phyloP scores from a whole-genome alignment of 2,113 vertebrate species.

The Prochilodus magdalenae region DNA sequence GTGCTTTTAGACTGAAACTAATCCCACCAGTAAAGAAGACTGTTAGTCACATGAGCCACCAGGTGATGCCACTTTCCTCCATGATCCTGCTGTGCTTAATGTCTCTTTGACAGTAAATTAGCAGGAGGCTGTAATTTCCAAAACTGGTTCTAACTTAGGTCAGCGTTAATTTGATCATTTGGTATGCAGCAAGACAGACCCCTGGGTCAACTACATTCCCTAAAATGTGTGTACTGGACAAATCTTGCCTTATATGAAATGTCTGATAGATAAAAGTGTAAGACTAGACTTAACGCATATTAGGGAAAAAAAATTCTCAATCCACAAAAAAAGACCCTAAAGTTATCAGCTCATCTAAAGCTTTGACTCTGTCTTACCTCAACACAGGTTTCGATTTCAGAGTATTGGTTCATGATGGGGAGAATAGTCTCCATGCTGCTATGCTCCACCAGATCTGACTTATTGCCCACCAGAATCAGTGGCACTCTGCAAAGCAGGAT shows the following conservation, averaged over 20 bases:
- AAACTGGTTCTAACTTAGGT: not conserved
- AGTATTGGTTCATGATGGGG: conserved; percentile 98
- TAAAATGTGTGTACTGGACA: no score
- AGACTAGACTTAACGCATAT: not conserved
- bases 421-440: conserved; percentile 99
- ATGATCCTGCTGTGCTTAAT: conserved; percentile 32
- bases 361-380: conserved; percentile 82
- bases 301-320: no score
- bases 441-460: conserved; percentile 97
- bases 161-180: not conserved
- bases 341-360: not conserved
- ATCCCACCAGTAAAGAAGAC: conserved; percentile 46
- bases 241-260: not conserved
- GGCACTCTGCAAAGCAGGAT: conserved; percentile 79
- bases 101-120: not conserved
- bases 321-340: no score
- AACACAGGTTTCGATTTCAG: conserved; percentile 98
- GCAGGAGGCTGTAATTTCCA: not conserved
- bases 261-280: not conserved
- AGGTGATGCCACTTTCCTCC: conserved; percentile 39
- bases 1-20: conserved; percentile 59
- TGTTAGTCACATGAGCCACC: conserved; percentile 40
- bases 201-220: no score
- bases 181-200: no score
- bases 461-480: conserved; percentile 96